Evolutionary conservation across 2,797 vertebrate species (phyloP).

Genomic region (Pogoniulus pusillus): DNA sequence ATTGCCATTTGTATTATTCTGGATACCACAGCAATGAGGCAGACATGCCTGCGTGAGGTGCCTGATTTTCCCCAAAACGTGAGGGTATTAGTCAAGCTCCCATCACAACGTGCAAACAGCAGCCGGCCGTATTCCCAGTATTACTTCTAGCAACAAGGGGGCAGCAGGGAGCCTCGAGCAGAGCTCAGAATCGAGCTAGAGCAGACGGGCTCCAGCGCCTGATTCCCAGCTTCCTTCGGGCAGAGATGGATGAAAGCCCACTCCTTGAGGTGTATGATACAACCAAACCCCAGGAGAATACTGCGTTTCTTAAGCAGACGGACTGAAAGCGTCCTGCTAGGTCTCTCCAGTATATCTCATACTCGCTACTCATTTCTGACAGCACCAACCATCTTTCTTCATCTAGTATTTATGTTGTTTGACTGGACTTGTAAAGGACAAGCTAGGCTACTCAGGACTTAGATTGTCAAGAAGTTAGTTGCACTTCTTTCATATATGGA

Average conservation of each 20-base stretch:
- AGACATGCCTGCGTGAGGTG: conserved; percentile 36
- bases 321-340: neutral
- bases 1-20: conserved; percentile 24
- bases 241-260: neutral
- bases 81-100: conserved; percentile 21
- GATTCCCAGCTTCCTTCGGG: neutral
- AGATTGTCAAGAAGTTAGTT: neutral
- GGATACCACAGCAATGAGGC: conserved; percentile 49
- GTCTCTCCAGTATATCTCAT: neutral
- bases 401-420: neutral
- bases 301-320: neutral
- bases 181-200: neutral
- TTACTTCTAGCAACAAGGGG: conserved; percentile 57
- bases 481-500: neutral
- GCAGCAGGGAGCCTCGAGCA: conserved; percentile 64
- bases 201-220: neutral
- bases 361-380: neutral
- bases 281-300: neutral
- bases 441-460: neutral
- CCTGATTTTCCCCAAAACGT: conserved; percentile 31
- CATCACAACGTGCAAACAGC: neutral
- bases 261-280: neutral
- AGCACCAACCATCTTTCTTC: neutral
- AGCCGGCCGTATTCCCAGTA: neutral
- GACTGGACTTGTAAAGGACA: neutral